phyloP scores from a whole-genome alignment of 2,888 invertebrate genomes.

The Sarcophaga variegata region DNA sequence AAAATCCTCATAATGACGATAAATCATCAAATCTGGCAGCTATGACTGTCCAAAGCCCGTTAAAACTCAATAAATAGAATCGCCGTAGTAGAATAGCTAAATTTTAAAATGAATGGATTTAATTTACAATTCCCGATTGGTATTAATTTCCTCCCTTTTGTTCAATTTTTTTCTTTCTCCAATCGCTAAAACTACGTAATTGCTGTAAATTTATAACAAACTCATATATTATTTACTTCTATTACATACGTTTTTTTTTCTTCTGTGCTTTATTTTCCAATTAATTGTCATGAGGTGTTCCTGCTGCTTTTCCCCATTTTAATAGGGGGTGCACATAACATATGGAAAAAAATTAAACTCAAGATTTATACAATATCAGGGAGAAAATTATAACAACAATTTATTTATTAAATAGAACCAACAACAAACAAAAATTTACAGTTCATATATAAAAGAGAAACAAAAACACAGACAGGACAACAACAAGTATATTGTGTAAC shows the following conservation, averaged over 20 bases:
- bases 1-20: no score
- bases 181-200: slow-evolving; percentile 16
- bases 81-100: no score
- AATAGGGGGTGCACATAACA: slow-evolving; percentile 28
- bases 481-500: no score
- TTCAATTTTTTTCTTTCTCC: slow-evolving; percentile 8
- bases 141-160: slow-evolving; percentile 3
- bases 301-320: not conserved
- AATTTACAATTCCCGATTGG: not conserved
- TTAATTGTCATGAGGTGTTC: slow-evolving; percentile 55
- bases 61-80: no score
- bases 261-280: slow-evolving; percentile 27
- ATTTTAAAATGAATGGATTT: no score
- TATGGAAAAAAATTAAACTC: slow-evolving; percentile 50
- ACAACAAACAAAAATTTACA: not conserved
- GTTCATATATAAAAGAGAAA: not conserved
- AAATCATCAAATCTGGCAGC: no score
- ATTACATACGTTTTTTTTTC: slow-evolving; percentile 22
- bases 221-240: slow-evolving; percentile 52
- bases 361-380: slow-evolving; percentile 50
- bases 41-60: no score
- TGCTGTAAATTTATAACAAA: slow-evolving; percentile 51
- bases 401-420: slow-evolving; percentile 45
- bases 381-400: slow-evolving; percentile 65
- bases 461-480: slow-evolving; percentile 4